A percentile compares a stretch with the other conserved stretches of the same genome.
phyloP scores from a whole-genome alignment of 1,140 invertebrate genomes.

The Zaprionus vittiger region DNA sequence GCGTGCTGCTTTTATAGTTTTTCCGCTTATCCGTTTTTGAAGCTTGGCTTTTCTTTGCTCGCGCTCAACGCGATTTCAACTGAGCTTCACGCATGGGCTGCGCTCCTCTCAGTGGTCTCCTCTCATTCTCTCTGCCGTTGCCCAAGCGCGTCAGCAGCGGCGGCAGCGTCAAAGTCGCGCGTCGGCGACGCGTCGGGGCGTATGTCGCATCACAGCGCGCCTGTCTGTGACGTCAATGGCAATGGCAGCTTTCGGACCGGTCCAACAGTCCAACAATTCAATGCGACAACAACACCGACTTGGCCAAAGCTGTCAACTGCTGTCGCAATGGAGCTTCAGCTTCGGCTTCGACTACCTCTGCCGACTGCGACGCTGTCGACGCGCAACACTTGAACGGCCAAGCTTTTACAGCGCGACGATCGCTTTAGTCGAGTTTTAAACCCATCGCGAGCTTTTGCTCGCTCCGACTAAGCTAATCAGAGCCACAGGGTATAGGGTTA shows the following conservation, averaged over 20 bases:
- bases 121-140: conserved; percentile 7
- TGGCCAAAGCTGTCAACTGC: conserved; percentile 27
- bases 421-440: conserved; percentile 39
- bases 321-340: conserved; percentile 1
- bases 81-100: conserved; percentile 29
- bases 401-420: conserved; percentile 23
- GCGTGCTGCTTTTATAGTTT: conserved; percentile 1
- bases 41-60: not conserved
- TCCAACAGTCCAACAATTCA: conserved; percentile 60
- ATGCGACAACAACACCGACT: conserved; percentile 30
- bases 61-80: not conserved
- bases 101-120: conserved; percentile 12
- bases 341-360: not conserved
- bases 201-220: conserved; percentile 43
- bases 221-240: conserved; percentile 70
- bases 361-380: not conserved
- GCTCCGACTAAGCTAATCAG: not conserved
- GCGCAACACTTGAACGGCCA: conserved; percentile 7
- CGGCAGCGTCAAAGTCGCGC: not conserved
- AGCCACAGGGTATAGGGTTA: not conserved
- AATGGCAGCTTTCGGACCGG: conserved; percentile 62
- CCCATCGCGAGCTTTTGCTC: conserved; percentile 29
- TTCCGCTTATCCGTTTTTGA: not conserved
- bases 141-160: conserved; percentile 37
- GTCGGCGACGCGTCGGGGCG: conserved; percentile 14